Evolutionary conservation across 92 coral and sea anemone genomes (phyloP).

Genomic region (Isaurus tuberculatus): DNA sequence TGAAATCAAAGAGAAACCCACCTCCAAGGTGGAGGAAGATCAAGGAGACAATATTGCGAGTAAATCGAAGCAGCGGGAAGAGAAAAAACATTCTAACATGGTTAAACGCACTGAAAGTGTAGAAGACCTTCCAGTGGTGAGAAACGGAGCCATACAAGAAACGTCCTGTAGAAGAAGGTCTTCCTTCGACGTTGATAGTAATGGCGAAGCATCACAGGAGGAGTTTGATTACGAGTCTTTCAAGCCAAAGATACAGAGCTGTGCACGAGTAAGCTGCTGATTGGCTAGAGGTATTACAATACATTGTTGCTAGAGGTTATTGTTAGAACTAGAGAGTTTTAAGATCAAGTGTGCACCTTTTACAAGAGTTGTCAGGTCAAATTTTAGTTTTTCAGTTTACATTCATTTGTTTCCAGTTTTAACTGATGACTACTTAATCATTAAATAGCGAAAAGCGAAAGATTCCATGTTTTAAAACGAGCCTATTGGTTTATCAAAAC

Average conservation of each 20-base stretch:
- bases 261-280: slow-evolving; percentile 83
- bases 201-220: slow-evolving; percentile 7
- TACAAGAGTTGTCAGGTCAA: background rate
- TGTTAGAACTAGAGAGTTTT: background rate
- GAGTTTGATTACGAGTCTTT: slow-evolving; percentile 72
- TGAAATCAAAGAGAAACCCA: slow-evolving; percentile 46
- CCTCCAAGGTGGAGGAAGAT: slow-evolving; percentile 56
- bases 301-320: background rate
- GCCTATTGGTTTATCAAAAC: no score
- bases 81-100: background rate
- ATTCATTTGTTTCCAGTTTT: background rate
- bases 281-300: background rate
- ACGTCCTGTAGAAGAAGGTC: slow-evolving; percentile 27
- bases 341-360: background rate
- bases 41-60: background rate
- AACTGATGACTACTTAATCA: background rate
- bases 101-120: slow-evolving; percentile 52
- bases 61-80: slow-evolving; percentile 10
- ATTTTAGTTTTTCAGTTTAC: background rate
- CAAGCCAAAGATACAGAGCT: slow-evolving; percentile 80
- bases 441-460: background rate
- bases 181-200: slow-evolving; percentile 6
- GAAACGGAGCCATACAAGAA: slow-evolving; percentile 6
- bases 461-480: no score
- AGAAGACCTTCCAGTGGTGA: slow-evolving; percentile 4